A percentile compares a stretch with the other conserved stretches of the same genome.
These are phyloP conservation scores for Seriola rivoliana DNA, from an alignment of 2,113 vertebrate species.

Conservation along the genomic window DNA sequence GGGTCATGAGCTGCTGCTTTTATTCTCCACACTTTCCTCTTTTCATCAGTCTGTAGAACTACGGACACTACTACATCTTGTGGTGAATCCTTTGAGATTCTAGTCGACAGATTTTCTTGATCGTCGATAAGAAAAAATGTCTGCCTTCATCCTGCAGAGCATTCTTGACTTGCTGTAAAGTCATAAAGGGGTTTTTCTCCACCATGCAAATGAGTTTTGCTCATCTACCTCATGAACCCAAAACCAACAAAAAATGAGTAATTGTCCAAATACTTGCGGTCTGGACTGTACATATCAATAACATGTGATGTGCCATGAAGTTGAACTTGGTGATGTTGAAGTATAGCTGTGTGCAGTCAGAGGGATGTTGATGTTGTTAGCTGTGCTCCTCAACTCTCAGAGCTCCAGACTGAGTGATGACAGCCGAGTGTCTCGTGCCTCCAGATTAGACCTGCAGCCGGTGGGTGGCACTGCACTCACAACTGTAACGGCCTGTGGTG, in stretches of 20 bases:
- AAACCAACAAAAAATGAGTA: not conserved
- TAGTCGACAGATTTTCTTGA: too few relatives aligned
- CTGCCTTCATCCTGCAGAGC: too few relatives aligned
- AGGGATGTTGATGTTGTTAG: not conserved
- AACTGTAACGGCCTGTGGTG: not conserved
- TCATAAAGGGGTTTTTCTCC: too few relatives aligned
- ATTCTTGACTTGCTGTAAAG: too few relatives aligned
- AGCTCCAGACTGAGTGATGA: slow-evolving; percentile 82
- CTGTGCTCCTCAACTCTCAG: slow-evolving; percentile 60
- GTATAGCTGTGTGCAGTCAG: not conserved
- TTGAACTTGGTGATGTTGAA: not conserved
- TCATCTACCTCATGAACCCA: too few relatives aligned
- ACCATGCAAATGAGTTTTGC: too few relatives aligned
- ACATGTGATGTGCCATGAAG: not conserved
- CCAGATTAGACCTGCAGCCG: slow-evolving; percentile 78
- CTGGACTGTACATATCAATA: not conserved
- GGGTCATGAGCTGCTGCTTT: too few relatives aligned
- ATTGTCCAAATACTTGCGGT: not conserved
- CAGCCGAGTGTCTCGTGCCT: slow-evolving; percentile 66
- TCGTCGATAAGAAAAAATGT: too few relatives aligned
- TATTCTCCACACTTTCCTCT: too few relatives aligned
- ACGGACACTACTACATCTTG: too few relatives aligned
- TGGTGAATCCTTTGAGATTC: too few relatives aligned
- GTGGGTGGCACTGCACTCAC: slow-evolving; percentile 60
- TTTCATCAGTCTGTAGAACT: too few relatives aligned